A percentile compares a stretch with the other conserved stretches of the same genome.
Evolutionary conservation across 2,797 vertebrate genomes (phyloP).

Genomic region (Lagodon rhomboides): DNA sequence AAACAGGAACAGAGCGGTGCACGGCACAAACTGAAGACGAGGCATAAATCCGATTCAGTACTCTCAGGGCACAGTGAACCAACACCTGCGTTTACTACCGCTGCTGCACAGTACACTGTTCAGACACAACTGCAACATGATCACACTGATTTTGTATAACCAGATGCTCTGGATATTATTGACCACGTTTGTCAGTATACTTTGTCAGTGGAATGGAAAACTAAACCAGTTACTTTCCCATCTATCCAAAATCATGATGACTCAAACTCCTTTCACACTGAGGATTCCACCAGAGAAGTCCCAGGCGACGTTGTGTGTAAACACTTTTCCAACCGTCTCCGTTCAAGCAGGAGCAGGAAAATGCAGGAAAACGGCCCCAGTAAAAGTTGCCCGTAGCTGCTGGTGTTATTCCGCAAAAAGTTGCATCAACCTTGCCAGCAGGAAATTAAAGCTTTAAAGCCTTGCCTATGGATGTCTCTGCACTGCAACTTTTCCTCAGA

Average conservation of each 20-base stretch:
- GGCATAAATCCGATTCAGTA: slow-evolving; percentile 20
- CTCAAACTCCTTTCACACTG: background rate
- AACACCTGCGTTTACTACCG: slow-evolving; percentile 5
- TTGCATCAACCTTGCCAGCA: too few relatives aligned
- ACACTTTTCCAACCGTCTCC: too few relatives aligned
- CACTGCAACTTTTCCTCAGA: too few relatives aligned
- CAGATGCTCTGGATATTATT: background rate
- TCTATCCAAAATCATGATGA: background rate
- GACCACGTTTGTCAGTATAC: background rate
- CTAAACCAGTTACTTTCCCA: background rate
- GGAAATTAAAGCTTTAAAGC: too few relatives aligned
- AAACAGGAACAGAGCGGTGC: slow-evolving; percentile 24
- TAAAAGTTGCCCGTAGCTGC: too few relatives aligned
- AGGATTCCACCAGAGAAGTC: too few relatives aligned
- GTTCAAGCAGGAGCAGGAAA: too few relatives aligned
- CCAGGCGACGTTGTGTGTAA: too few relatives aligned
- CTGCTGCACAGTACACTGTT: background rate
- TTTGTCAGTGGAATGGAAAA: background rate
- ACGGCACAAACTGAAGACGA: slow-evolving; percentile 15
- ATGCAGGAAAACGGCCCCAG: too few relatives aligned
- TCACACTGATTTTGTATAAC: background rate
- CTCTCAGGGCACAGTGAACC: slow-evolving; percentile 14
- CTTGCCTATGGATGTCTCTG: too few relatives aligned
- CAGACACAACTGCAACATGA: background rate
- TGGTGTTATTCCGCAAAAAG: too few relatives aligned